Evolutionary conservation across 2,797 vertebrate species (phyloP).

Genomic region (Diceros bicornis): DNA sequence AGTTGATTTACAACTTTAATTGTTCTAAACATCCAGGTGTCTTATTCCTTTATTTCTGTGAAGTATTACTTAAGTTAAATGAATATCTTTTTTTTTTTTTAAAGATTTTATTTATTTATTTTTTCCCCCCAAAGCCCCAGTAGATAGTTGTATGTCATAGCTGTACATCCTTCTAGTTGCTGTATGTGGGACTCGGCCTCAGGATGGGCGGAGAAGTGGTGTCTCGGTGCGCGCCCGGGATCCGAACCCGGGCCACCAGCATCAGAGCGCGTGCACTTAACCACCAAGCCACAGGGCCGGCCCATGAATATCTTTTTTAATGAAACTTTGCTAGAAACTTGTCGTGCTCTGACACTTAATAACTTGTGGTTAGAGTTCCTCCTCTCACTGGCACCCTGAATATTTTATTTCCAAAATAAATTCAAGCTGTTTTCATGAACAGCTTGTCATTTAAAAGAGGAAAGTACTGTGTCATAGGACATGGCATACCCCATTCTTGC

Average conservation of each 20-base stretch:
- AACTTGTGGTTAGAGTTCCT: neutral
- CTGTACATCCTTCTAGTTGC: too few relatives aligned
- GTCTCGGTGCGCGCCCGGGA: too few relatives aligned
- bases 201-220: too few relatives aligned
- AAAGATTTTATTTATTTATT: too few relatives aligned
- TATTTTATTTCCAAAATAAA: conserved; percentile 15
- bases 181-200: too few relatives aligned
- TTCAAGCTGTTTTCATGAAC: neutral
- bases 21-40: neutral
- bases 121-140: too few relatives aligned
- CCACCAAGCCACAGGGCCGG: too few relatives aligned
- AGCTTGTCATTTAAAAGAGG: neutral
- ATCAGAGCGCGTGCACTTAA: too few relatives aligned
- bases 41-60: conserved; percentile 12
- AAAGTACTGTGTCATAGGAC: neutral
- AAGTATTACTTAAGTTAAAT: neutral
- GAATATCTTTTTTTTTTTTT: neutral
- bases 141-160: too few relatives aligned
- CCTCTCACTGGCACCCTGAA: neutral
- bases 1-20: neutral
- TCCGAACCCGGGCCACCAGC: too few relatives aligned
- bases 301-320: neutral
- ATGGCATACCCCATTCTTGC: neutral
- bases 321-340: conserved; percentile 17
- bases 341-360: neutral